phyloP scores from a whole-genome alignment of 23 tunicate species.

The Diplosoma virens region DNA sequence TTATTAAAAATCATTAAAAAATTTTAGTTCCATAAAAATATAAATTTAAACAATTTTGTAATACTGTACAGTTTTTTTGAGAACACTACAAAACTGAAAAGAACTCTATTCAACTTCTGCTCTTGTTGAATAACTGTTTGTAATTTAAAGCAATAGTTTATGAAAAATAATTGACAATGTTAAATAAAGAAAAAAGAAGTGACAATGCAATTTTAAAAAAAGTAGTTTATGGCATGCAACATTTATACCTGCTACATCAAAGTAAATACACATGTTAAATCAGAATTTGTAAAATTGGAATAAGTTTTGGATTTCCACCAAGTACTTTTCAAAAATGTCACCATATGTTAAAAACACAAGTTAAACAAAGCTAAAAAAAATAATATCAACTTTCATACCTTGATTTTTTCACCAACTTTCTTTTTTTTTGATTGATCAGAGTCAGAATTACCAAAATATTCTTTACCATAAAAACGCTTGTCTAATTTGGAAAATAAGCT shows the following conservation, averaged over 20 bases:
- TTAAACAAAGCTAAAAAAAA: not conserved
- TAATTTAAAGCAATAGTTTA: too few species aligned
- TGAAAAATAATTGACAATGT: not conserved
- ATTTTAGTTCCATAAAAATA: not conserved
- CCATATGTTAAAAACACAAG: not conserved
- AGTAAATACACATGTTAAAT: too few species aligned
- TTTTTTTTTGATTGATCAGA: not conserved
- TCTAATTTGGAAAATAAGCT: conserved; percentile 60
- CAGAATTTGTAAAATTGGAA: too few species aligned
- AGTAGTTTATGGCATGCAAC: too few species aligned
- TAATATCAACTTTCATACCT: conserved; percentile 30
- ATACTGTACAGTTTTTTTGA: not conserved
- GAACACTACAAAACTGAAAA: too few species aligned
- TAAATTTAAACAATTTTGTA: not conserved
- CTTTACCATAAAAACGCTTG: conserved; percentile 56
- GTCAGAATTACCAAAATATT: conserved; percentile 33
- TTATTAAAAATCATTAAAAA: not conserved
- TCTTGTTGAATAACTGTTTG: too few species aligned
- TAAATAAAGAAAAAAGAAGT: not conserved
- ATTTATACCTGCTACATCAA: too few species aligned
- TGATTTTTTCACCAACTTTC: conserved; percentile 41
- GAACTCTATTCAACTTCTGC: too few species aligned
- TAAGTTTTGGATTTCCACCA: too few species aligned
- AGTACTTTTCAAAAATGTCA: too few species aligned
- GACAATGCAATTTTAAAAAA: not conserved